A percentile compares a stretch with the other conserved stretches of the same genome.
Conservation (phyloP, 2,113 vertebrate genomes). For the Mirza zaza region DNA sequence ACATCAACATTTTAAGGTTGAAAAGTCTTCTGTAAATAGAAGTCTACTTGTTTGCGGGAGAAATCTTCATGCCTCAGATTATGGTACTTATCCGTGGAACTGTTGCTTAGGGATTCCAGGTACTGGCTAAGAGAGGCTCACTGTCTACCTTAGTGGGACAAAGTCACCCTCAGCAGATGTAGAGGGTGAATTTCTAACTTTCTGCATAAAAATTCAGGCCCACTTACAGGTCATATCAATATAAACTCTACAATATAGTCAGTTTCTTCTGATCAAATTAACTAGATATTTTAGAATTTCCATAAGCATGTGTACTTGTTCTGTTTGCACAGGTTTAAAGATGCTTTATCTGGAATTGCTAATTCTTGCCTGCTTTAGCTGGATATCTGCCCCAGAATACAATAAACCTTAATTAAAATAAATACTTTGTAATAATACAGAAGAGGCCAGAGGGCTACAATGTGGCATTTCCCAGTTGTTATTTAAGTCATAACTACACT, state of each 20-base stretch:
- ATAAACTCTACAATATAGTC: rapidly evolving
- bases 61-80: neutral
- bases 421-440: neutral
- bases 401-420: neutral
- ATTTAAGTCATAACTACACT: neutral
- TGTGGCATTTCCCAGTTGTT: neutral
- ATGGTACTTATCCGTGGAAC: neutral
- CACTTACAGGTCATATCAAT: neutral
- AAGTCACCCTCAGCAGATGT: neutral
- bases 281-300: neutral
- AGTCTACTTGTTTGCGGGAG: neutral
- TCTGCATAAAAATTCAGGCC: neutral
- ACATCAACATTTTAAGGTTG: neutral
- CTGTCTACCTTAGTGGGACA: no score
- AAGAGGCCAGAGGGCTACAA: neutral
- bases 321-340: neutral
- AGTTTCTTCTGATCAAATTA: neutral
- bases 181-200: neutral
- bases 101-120: neutral
- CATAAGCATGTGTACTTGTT: neutral
- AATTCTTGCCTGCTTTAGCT: neutral
- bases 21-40: neutral
- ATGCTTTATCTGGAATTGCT: neutral
- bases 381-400: neutral
- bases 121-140: neutral